A percentile compares a stretch with the other conserved stretches of the same genome.
phyloP scores from a whole-genome alignment of 2,797 vertebrate species.

The Tenualosa thibaudeaui region DNA sequence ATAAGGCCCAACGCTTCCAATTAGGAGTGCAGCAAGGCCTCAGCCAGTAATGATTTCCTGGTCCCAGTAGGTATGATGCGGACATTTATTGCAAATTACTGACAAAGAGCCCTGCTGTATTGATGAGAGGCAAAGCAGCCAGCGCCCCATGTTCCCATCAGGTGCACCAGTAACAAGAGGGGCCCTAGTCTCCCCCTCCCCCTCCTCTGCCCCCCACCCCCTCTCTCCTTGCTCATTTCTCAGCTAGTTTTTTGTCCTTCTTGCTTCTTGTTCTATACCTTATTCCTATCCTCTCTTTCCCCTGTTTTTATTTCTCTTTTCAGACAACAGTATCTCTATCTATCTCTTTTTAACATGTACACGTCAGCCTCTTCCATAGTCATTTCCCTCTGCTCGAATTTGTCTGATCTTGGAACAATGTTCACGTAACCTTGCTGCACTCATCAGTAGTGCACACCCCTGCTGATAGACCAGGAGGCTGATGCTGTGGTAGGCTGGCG shows the following conservation, averaged over 20 bases:
- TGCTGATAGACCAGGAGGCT: background rate
- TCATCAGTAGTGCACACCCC: background rate
- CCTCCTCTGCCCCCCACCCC: constrained; percentile 6
- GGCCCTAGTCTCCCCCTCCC: constrained; percentile 32
- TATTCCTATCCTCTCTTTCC: background rate
- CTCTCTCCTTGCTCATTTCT: background rate
- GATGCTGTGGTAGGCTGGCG: background rate
- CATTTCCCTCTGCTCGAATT: background rate
- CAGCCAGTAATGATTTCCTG: constrained; percentile 94
- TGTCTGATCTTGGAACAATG: background rate
- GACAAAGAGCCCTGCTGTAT: constrained; percentile 95
- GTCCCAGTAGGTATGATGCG: constrained; percentile 89
- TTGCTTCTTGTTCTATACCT: background rate
- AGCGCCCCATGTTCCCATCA: constrained; percentile 86
- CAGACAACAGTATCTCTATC: background rate
- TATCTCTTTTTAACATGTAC: background rate
- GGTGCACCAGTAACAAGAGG: constrained; percentile 82
- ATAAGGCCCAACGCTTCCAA: constrained; percentile 99
- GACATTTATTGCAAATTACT: constrained; percentile 99
- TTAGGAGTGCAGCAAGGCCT: constrained; percentile 90
- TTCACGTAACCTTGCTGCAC: background rate
- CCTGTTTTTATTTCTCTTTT: background rate
- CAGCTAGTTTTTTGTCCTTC: background rate
- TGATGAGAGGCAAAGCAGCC: constrained; percentile 88
- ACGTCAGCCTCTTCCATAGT: background rate